These are phyloP conservation scores for Ameiurus melas DNA, from an alignment of 2,113 vertebrate species.

Conservation along the genomic window DNA sequence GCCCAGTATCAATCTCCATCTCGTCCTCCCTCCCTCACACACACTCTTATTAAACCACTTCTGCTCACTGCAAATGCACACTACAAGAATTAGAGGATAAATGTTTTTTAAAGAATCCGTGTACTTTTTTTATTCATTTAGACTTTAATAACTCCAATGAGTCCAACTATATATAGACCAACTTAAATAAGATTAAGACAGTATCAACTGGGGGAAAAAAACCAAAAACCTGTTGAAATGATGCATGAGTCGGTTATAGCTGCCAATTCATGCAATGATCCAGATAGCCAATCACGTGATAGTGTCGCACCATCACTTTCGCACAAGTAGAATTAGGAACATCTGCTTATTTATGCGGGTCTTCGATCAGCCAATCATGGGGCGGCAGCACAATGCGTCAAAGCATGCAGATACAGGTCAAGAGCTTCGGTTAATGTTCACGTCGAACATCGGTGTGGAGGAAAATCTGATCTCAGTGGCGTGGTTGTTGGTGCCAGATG, in stretches of 20 bases:
- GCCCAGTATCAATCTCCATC: conserved; percentile 17
- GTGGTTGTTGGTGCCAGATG: not conserved
- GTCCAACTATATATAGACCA: too few species aligned
- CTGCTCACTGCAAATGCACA: conserved; percentile 8
- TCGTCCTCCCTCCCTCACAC: not conserved
- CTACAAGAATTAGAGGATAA: not conserved
- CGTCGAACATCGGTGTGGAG: not conserved
- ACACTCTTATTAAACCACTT: conserved; percentile 1
- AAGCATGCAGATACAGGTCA: too few species aligned
- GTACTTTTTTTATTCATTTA: too few species aligned
- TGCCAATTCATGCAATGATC: not conserved
- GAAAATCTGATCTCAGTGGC: not conserved
- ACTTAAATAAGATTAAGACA: not conserved
- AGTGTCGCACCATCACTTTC: too few species aligned
- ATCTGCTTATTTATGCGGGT: not conserved
- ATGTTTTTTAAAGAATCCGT: not conserved
- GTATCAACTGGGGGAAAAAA: not conserved
- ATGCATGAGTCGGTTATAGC: not conserved
- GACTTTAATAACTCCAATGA: too few species aligned
- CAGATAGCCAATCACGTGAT: not conserved
- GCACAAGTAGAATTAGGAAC: too few species aligned
- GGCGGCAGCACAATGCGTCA: not conserved
- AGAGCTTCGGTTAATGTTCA: not conserved
- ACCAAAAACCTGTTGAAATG: too few species aligned
- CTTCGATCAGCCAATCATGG: not conserved